Evolutionary conservation across 1,140 invertebrate genomes (phyloP), one percentile per base, ranked within the genome.

Genomic region (Mesaphorura yosii): DNA sequence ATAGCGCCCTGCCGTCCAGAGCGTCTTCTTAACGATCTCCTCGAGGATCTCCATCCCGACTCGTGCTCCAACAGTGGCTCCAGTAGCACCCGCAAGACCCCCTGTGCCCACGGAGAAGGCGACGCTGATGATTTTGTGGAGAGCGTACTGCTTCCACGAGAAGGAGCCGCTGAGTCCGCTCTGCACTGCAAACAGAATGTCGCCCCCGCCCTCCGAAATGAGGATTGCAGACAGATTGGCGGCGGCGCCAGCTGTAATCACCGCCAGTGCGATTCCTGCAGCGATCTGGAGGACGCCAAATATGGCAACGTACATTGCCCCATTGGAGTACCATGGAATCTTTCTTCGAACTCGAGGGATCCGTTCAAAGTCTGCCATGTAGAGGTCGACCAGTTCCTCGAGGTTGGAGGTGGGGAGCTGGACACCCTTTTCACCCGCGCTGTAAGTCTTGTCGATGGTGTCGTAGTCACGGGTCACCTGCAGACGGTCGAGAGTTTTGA

Each of bases 171-270:
- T 44, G 3, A 26, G 19, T 7, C 50, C 50, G 17, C 20, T 25
- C 10, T 51, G 50, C 3, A 45, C 17, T 2, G 50, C 50, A 19
- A 2, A 51, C 29, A 51, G 27, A 0, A 51, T 22, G 38, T 51
- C 50, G n/a, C 50, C 34, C 3, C 29, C 50, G 17, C 50, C 50
- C 17, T 51, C 50, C n/a, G 39, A 42, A 39, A 51, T 27, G 2
- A 51, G 27, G 20, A 51, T 51, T 19, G 23, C 31, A 1, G 50
- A 34, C 1, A 51, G n/a, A 28, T 34, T 34, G 20, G 28, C 34
- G 0, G 34, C 15, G 19, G 40, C 31, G 20, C 50, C 50, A 0
- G 39, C 50, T 0, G 50, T 42, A n/a, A 41, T 3, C 4, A 51
- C 40, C 2, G 15, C 50, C 7, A 51, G 12, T 4, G 50, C 23